phyloP scores from a whole-genome alignment of 1,140 invertebrate species.

The Tyrophagus putrescentiae region DNA sequence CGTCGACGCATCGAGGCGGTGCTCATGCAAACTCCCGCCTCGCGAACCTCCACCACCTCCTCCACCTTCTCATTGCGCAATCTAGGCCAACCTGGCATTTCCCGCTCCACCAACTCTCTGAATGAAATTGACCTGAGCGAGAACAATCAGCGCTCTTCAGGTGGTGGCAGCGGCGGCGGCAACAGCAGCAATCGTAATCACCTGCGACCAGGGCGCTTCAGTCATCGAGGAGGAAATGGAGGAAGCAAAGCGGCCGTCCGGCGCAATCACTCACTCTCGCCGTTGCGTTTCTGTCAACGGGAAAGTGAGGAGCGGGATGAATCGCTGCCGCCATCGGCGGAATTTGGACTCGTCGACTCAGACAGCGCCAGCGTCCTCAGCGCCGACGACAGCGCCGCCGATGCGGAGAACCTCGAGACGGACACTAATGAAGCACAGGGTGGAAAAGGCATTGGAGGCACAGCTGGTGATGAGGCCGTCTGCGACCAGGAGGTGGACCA shows the following conservation, averaged over 20 bases:
- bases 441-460: neutral
- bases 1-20: constrained; percentile 4
- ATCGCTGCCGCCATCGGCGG: no score
- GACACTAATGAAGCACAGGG: neutral
- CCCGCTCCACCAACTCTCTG: neutral
- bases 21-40: neutral
- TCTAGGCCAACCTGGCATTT: neutral
- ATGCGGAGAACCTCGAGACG: neutral
- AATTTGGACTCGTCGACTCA: no score
- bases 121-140: neutral
- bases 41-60: neutral
- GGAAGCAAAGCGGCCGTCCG: neutral
- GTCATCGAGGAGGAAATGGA: neutral
- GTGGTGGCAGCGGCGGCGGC: neutral
- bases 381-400: neutral
- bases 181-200: neutral
- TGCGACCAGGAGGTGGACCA: neutral
- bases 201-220: neutral
- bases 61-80: no score
- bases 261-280: constrained; percentile 11
- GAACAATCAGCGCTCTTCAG: neutral
- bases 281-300: neutral
- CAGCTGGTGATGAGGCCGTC: neutral
- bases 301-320: neutral
- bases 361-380: neutral